Evolutionary conservation across 1,140 invertebrate species (phyloP).

Genomic region (Heliconius congener): DNA sequence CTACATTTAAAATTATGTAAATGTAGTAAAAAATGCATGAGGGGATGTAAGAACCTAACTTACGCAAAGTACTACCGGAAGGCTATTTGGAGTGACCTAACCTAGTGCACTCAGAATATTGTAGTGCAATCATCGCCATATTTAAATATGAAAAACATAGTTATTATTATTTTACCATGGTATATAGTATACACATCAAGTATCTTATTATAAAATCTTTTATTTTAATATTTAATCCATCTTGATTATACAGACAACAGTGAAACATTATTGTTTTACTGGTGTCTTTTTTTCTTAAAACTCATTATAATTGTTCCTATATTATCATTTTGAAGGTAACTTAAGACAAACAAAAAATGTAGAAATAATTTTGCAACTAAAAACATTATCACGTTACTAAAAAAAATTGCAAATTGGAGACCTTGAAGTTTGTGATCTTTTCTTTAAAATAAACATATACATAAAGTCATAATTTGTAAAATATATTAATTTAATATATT

Average conservation of each 20-base stretch:
- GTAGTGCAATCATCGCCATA: too few species aligned
- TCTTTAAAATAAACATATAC: background rate
- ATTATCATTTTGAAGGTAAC: background rate
- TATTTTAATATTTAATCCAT: background rate
- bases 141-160: too few species aligned
- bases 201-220: background rate
- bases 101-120: too few species aligned
- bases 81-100: too few species aligned
- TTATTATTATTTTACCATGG: too few species aligned
- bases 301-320: background rate
- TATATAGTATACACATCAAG: too few species aligned
- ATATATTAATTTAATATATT: too few species aligned
- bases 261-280: background rate
- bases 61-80: too few species aligned
- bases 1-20: too few species aligned
- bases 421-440: background rate
- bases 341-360: conserved; percentile 1
- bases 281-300: background rate
- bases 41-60: too few species aligned
- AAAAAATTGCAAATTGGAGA: background rate
- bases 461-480: background rate
- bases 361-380: background rate
- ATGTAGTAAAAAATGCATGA: too few species aligned
- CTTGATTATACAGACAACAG: background rate
- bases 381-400: background rate